Evolutionary conservation across 2,797 vertebrate genomes (phyloP), one percentile per base, ranked within the genome.

Genomic region (Clarias laeviceps): DNA sequence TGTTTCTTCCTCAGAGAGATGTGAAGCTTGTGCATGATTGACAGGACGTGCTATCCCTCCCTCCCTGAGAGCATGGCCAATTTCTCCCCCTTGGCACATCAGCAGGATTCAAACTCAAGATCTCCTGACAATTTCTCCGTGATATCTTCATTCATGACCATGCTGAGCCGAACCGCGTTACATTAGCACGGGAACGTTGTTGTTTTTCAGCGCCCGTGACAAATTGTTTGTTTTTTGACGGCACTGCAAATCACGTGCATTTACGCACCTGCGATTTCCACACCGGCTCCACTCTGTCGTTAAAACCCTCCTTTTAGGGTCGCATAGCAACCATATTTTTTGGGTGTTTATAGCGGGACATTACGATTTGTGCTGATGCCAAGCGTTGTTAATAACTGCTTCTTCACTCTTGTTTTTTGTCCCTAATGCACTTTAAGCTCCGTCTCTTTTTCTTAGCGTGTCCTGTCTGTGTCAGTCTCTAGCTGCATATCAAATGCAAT

Each of bases 371-470:
- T 86, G 73, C 79, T n/a, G 65, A 77, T 59, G 68, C 56, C 37
- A 64, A 70, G 29, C 27, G 40, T 83, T 83, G 76, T 79, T 86
- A 83, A 83, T 86, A 86, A 86, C 65, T 8, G 62, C 81, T 69
- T 32, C 24, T 34, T 56, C 34, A 56, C 73, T 70, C 72, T 62
- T 56, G 74, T 50, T 80, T 79, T 54, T 78, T 72, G 37, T 78
- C 74, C 66, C 81, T 32, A 56, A 77, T 54, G 65, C 27, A 83
- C 40, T 79, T 62, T 78, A 61, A 34, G n/a, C 34, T 22, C 56
- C 27, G 7, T 37, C 59, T 68, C 8, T 79, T 20, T 40, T 7
- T 59, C 14, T 77, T 27, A 29, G 11, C 40, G 8, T 27, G 1
- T 50, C 22, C 81, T 34, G 37, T 80, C 57, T 80, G 9, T 34